phyloP scores from a whole-genome alignment of 2,113 vertebrate genomes.

The Nerophis lumbriciformis region DNA sequence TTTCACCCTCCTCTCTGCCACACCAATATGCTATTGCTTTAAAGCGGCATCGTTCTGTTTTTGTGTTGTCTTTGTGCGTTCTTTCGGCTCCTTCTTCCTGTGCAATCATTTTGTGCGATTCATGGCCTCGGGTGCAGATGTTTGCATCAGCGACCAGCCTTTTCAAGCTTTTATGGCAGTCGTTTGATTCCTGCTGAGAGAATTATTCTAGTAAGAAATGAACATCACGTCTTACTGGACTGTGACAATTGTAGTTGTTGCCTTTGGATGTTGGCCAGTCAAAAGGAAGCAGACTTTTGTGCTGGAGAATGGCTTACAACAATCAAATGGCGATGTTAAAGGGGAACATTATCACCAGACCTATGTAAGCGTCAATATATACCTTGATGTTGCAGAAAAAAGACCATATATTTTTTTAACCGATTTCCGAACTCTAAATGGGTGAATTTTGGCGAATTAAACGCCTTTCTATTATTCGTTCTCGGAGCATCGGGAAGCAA shows the following conservation, averaged over 20 bases:
- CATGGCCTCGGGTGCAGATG: too few species aligned
- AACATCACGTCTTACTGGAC: neutral
- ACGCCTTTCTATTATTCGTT: too few species aligned
- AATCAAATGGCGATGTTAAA: neutral
- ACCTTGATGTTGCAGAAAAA: too few species aligned
- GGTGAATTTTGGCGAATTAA: too few species aligned
- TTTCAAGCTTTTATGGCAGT: constrained; percentile 3
- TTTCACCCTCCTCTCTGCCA: constrained; percentile 22
- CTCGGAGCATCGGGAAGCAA: too few species aligned
- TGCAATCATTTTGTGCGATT: constrained; percentile 5
- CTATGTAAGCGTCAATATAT: too few species aligned
- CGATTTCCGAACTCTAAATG: too few species aligned
- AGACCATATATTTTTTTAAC: too few species aligned
- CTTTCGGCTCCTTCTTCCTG: neutral
- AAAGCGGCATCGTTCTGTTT: constrained; percentile 6
- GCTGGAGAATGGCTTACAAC: neutral
- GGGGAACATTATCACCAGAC: too few species aligned
- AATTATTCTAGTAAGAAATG: neutral
- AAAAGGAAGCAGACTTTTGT: too few species aligned
- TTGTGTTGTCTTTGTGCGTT: constrained; percentile 13
- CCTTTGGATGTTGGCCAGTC: neutral
- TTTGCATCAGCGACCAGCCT: neutral
- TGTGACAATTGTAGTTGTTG: neutral
- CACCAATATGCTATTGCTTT: constrained; percentile 29
- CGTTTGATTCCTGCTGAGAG: neutral